These are phyloP conservation scores for Pelecanoides urinatrix DNA, from an alignment of 2,113 vertebrate species.

Conservation along the genomic window DNA sequence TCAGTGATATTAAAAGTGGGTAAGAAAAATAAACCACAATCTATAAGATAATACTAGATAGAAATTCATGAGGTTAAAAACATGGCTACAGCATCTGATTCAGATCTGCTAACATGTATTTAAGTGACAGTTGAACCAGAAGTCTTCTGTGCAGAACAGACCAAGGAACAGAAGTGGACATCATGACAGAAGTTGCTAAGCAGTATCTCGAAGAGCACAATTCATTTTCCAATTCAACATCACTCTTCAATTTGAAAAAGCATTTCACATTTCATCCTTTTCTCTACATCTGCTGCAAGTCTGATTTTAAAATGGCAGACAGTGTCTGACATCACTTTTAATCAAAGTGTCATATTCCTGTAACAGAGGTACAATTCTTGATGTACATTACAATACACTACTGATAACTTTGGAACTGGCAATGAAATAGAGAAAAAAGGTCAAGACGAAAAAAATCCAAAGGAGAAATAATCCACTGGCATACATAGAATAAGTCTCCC, in stretches of 20 bases:
- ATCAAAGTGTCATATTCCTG: conserved; percentile 9
- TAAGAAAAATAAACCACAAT: neutral
- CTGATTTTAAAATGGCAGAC: conserved; percentile 23
- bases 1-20: neutral
- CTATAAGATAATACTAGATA: neutral
- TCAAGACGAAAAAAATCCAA: neutral
- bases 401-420: neutral
- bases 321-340: conserved; percentile 13
- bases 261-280: neutral
- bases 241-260: neutral
- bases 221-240: neutral
- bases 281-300: neutral
- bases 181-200: neutral
- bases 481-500: neutral
- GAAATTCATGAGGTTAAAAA: neutral
- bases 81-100: neutral
- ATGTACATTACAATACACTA: neutral
- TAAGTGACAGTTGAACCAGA: neutral
- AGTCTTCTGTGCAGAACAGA: neutral
- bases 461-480: neutral
- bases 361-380: neutral
- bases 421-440: conserved; percentile 20
- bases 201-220: neutral
- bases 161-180: neutral
- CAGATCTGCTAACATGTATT: neutral